Evolutionary conservation across 37 sponge, comb jelly and placozoan genomes (phyloP).

Genomic region (Eunapius fragilis): DNA sequence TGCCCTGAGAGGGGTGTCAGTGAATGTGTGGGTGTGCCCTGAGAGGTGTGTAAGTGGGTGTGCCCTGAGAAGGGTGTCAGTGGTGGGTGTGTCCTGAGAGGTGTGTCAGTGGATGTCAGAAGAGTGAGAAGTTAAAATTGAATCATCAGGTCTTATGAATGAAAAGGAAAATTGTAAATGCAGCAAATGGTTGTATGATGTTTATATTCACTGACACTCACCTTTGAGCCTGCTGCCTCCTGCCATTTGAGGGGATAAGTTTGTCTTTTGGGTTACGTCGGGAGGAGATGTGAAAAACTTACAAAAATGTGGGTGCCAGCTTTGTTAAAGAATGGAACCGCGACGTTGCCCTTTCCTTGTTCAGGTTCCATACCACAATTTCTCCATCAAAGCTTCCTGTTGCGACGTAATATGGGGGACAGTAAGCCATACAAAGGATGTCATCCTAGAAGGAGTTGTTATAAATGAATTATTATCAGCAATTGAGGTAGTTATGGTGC

Average conservation of each 20-base stretch:
- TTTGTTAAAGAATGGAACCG: conserved; percentile 49
- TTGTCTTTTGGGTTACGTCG: background rate
- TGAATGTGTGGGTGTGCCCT: too few relatives aligned
- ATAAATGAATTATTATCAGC: background rate
- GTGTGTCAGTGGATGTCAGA: too few relatives aligned
- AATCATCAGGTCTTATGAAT: too few relatives aligned
- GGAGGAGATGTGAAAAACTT: background rate
- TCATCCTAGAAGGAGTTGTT: conserved; percentile 68
- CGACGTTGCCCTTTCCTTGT: conserved; percentile 74
- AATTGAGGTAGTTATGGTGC: background rate
- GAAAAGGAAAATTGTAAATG: too few relatives aligned
- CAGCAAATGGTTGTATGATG: too few relatives aligned
- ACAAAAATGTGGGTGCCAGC: conserved; percentile 23
- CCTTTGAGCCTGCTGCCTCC: background rate
- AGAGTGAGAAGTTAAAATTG: too few relatives aligned
- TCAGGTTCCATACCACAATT: conserved; percentile 89
- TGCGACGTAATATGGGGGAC: conserved; percentile 85
- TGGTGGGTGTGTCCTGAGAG: too few relatives aligned
- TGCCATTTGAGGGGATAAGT: background rate
- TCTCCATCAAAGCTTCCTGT: conserved; percentile 98
- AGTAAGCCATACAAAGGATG: conserved; percentile 82
- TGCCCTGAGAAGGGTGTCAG: too few relatives aligned
- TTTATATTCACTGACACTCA: too few relatives aligned
- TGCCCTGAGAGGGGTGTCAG: too few relatives aligned
- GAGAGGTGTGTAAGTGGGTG: too few relatives aligned